phyloP scores from a whole-genome alignment of 2,797 vertebrate genomes.

The Sylvia borin region DNA sequence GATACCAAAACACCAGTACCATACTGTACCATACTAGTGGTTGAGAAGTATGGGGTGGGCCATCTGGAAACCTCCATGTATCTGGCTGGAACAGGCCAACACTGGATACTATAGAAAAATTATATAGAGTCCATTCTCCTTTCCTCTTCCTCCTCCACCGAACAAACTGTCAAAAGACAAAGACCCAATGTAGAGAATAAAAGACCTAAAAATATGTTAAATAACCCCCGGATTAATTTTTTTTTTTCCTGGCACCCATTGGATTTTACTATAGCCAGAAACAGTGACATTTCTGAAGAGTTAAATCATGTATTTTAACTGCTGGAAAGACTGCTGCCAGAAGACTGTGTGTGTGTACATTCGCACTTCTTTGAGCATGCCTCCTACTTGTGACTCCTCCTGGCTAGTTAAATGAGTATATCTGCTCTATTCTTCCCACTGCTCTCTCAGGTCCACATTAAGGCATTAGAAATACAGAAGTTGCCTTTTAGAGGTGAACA shows the following conservation, averaged over 20 bases:
- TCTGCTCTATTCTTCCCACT: not conserved
- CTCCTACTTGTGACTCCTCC: not conserved
- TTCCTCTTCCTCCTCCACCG: conserved; percentile 57
- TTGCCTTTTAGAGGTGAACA: not conserved
- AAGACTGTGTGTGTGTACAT: not conserved
- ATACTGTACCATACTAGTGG: conserved; percentile 63
- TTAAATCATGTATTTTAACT: not conserved
- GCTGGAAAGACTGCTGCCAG: not conserved
- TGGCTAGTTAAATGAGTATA: not conserved
- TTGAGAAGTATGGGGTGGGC: conserved; percentile 57
- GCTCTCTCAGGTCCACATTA: not conserved
- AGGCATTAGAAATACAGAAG: not conserved
- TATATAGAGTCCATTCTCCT: conserved; percentile 41
- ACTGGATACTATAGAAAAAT: conserved; percentile 61
- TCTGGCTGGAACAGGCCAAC: conserved; percentile 55
- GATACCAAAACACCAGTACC: conserved; percentile 40
- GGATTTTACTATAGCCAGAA: not conserved
- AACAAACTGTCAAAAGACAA: conserved; percentile 55
- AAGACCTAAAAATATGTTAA: conserved; percentile 11
- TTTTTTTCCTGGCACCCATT: not conserved
- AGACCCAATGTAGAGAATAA: conserved; percentile 46
- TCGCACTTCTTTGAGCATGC: not conserved
- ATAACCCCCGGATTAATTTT: not conserved
- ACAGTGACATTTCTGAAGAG: not conserved
- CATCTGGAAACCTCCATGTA: conserved; percentile 53